phyloP scores from a whole-genome alignment of 2,113 vertebrate species.

The Rhabdomys dilectus region DNA sequence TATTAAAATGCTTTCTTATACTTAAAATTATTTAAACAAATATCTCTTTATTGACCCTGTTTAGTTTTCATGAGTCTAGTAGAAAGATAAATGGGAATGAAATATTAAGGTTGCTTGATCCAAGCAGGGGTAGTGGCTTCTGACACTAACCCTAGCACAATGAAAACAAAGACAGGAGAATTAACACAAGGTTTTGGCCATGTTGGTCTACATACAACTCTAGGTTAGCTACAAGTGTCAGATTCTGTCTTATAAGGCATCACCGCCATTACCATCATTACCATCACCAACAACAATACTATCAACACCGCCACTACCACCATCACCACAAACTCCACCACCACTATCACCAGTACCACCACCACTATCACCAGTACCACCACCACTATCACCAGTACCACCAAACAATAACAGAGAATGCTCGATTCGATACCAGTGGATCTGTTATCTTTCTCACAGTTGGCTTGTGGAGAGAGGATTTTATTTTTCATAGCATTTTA shows the following conservation, averaged over 20 bases:
- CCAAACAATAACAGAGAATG: neutral
- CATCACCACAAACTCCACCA: neutral
- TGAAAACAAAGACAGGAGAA: neutral
- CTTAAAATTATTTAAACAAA: neutral
- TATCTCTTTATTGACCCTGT: neutral
- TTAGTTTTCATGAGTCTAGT: neutral
- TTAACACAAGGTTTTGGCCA: neutral
- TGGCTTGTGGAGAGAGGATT: neutral
- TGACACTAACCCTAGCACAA: neutral
- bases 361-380: neutral
- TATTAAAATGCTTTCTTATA: neutral
- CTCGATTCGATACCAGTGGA: neutral
- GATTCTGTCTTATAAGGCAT: neutral
- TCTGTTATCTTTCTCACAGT: neutral
- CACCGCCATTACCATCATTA: neutral
- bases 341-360: neutral
- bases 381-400: neutral
- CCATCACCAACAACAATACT: neutral
- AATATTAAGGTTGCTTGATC: neutral
- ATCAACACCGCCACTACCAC: neutral
- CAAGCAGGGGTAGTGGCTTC: neutral
- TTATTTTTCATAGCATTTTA: constrained; percentile 7
- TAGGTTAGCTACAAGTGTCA: neutral
- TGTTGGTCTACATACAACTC: neutral
- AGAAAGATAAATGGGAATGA: neutral